Evolutionary conservation across 2,888 invertebrate genomes (phyloP), one percentile per base, ranked within the genome.

Genomic region (Sthenelais limicola): DNA sequence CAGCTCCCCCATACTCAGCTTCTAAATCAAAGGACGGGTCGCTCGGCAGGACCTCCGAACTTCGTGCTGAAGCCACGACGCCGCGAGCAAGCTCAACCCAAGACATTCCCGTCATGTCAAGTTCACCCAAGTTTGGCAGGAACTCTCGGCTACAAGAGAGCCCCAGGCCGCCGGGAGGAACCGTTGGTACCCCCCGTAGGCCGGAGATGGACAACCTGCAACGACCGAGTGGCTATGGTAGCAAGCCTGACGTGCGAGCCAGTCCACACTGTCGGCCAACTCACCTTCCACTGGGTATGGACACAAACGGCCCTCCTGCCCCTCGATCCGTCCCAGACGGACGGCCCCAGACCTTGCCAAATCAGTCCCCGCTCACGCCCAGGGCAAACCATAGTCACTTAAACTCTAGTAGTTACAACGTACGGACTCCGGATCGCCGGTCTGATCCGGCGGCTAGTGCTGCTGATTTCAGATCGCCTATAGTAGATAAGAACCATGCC

Each of bases 1-100:
- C 82, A 30, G 80, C 82, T 51, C 83, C 83, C 3, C 82, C 83
- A 3, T 82, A 83, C 72, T 38, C 62, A 9, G 38, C 62, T 5
- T 62, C 62, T 43, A 62, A 62, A 24, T 12, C 3, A 1, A 18
- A 24, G 32, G 56, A 56, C 12, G 56, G 56, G 1, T 33, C 32
- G 32, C 18, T 3, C 32, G 56, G 18, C 30, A 21, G 28, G 18
- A 3, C 56, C 26, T 28, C 21, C 4, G 24, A 3, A 28, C 32
- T 33, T n/a, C 62, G 26, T 5, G 4, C 62, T 4, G 12, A 35
- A 7, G 21, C 38, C 5, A 15, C 12, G 12, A 21, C 32, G 33
- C 33, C 30, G 9, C n/a, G 56, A 18, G 12, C 28, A 18, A 28
- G 35, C 15, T n/a, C 51, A 5, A n/a, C 51, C 51, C 7, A 24